These are phyloP conservation scores for Gymnocypris eckloni DNA, from an alignment of 2,797 vertebrate genomes.

Conservation along the genomic window DNA sequence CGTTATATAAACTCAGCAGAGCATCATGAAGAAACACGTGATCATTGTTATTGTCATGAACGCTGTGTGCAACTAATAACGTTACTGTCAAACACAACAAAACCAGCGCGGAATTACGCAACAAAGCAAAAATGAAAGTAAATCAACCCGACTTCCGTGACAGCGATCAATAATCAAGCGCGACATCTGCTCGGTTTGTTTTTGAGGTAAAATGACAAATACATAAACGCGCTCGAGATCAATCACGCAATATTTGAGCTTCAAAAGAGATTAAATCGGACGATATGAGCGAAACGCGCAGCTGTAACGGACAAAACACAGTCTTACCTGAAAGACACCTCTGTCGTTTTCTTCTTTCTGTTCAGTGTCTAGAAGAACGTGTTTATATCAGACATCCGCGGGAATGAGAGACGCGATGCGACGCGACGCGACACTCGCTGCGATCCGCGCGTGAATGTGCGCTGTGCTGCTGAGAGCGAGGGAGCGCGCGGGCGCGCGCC, in stretches of 20 bases:
- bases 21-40: constrained; percentile 70
- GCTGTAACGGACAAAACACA: background rate
- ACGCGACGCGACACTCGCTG: constrained; percentile 14
- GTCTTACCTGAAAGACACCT: constrained; percentile 17
- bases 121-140: constrained; percentile 34
- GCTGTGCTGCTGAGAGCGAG: background rate
- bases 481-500: background rate
- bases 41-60: constrained; percentile 75
- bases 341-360: background rate
- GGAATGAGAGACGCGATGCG: background rate
- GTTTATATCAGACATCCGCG: background rate
- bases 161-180: background rate
- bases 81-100: background rate
- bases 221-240: background rate
- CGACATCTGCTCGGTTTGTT: background rate
- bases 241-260: background rate
- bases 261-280: too few species aligned
- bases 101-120: background rate
- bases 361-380: constrained; percentile 15
- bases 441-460: constrained; percentile 20
- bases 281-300: background rate
- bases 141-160: constrained; percentile 22
- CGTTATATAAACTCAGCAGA: constrained; percentile 78
- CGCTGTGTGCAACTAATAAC: background rate
- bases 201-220: background rate